Evolutionary conservation across 1,140 invertebrate genomes (phyloP).

Genomic region (Ceratoteleas bidentatus): DNA sequence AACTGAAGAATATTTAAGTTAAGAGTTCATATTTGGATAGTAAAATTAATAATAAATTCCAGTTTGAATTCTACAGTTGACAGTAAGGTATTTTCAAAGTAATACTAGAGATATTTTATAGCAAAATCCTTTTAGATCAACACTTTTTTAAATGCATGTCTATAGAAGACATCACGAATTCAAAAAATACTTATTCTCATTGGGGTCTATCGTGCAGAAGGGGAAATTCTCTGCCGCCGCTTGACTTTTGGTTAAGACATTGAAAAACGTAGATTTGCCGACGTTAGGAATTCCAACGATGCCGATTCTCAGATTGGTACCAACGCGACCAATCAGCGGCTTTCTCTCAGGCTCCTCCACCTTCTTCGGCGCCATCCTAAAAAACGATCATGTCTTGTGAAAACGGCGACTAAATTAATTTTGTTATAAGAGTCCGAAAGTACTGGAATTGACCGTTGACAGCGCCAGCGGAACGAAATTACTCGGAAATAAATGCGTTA

Average conservation of each 20-base stretch:
- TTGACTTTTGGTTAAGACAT: constrained; percentile 97
- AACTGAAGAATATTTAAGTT: too few species aligned
- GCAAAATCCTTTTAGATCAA: too few species aligned
- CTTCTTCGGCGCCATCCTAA: constrained; percentile 96
- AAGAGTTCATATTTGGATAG: too few species aligned
- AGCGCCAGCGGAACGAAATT: constrained; percentile 32
- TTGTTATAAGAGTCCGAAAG: constrained; percentile 46
- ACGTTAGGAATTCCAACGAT: constrained; percentile 98
- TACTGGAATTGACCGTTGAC: constrained; percentile 54
- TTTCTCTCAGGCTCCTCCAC: constrained; percentile 93
- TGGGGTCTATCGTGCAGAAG: constrained; percentile 99
- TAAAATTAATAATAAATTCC: too few species aligned
- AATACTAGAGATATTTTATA: too few species aligned
- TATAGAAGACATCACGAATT: background rate
- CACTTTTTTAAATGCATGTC: too few species aligned
- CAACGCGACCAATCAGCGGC: constrained; percentile 97
- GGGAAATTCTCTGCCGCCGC: constrained; percentile 99
- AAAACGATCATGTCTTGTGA: background rate
- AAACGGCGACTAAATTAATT: constrained; percentile 22
- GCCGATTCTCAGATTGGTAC: constrained; percentile 98
- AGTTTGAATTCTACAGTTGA: too few species aligned
- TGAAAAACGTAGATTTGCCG: constrained; percentile 99
- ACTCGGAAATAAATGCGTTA: constrained; percentile 62
- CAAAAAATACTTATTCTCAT: constrained; percentile 98
- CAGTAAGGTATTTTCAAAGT: too few species aligned